Evolutionary conservation across 2,797 vertebrate species (phyloP), one percentile per base, ranked within the genome.

Genomic region (Otolemur crassicaudatus): DNA sequence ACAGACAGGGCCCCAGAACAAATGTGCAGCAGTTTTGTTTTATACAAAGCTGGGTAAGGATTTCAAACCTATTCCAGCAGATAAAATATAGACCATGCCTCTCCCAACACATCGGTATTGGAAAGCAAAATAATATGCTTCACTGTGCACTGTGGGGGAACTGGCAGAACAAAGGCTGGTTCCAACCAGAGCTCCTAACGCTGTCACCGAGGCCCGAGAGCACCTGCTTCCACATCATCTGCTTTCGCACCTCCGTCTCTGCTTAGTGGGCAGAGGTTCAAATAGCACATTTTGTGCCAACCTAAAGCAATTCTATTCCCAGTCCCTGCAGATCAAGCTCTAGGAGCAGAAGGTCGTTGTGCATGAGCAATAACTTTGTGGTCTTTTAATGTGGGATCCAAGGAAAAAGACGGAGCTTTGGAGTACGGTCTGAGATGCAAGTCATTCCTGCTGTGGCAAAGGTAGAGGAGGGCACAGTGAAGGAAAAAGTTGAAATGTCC

Each of bases 181-280:
- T 97, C 73, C 95, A 40, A 85, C 61, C 89, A 65, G 84, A 95
- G 81, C 67, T 67, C n/a, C 29, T 96, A 65, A 75, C 94, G 34
- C 11, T 94, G 67, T 53, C 96, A 87, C 53, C 87, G 94, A 92
- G 85, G 40, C 94, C 90, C 94, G 90, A 97, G 97, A 97, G 27
- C 77, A 93, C 83, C 96, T 98, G 95, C 81, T 91, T 81, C 46
- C 95, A 89, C 93, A 95, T 98, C 94, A 80, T 79, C 80, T 96
- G 70, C 89, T 92, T 43, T 82, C 49, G 79, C 96, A 22, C 60
- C 75, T 93, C n/a, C 92, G 93, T 70, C 16, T 9, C 16, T 87
- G 96, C 49, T 29, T 93, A 85, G 43, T 4, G 37, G 97, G 72
- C 79, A 91, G 0, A 27, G 29, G 91, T 60, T 49, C 77, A 96